These are phyloP conservation scores for Monoplex corrugatus DNA, from an alignment of 2,888 invertebrate genomes.

Conservation along the genomic window DNA sequence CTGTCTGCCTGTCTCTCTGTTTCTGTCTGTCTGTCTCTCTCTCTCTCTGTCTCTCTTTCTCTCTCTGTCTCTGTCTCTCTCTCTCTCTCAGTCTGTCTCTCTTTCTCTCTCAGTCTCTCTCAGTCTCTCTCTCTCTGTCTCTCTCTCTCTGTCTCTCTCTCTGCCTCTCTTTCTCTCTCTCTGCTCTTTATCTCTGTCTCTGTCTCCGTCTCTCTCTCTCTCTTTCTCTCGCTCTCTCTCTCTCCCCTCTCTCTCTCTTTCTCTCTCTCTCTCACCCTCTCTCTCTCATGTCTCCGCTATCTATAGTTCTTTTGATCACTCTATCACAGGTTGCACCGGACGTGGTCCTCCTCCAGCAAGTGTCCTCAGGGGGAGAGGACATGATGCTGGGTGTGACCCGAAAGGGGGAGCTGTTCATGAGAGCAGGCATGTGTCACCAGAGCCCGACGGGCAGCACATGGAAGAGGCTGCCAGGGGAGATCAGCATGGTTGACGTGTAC, in stretches of 20 bases:
- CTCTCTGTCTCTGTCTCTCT: no score
- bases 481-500: not conserved
- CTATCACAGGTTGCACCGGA: slow-evolving; percentile 14
- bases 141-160: no score
- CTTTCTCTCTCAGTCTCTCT: no score
- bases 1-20: no score
- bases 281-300: not conserved
- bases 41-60: no score
- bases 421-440: slow-evolving; percentile 8
- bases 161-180: no score
- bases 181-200: not conserved
- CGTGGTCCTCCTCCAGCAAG: not conserved
- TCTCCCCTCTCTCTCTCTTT: not conserved
- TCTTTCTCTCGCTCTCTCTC: no score
- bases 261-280: not conserved
- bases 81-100: no score
- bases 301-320: no score
- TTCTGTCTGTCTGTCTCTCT: no score
- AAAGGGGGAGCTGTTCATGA: slow-evolving; percentile 22
- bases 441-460: not conserved
- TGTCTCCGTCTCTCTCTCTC: no score
- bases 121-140: no score
- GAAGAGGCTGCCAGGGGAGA: not conserved
- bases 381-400: slow-evolving; percentile 21
- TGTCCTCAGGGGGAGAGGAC: slow-evolving; percentile 30